Percentiles rank a stretch among this genome's conserved stretches.
phyloP scores from a whole-genome alignment of 2,113 vertebrate species.

The Siniperca chuatsi region DNA sequence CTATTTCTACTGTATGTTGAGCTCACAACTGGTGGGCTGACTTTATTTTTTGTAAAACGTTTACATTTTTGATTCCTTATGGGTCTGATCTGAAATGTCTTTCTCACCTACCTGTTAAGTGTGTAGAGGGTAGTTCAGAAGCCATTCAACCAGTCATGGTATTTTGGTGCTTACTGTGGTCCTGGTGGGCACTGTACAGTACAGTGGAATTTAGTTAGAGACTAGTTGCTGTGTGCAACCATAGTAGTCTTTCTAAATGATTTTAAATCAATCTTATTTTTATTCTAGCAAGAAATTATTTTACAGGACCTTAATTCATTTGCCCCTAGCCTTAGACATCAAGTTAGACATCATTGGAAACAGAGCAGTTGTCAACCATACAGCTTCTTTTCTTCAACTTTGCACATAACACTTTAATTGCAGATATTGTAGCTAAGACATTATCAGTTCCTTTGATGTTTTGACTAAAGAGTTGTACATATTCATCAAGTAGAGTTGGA shows the following conservation, averaged over 20 bases:
- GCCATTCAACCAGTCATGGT: slow-evolving; percentile 58
- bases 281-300: slow-evolving; percentile 45
- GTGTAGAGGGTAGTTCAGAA: slow-evolving; percentile 59
- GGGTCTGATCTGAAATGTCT: slow-evolving; percentile 71
- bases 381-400: slow-evolving; percentile 54
- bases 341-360: slow-evolving; percentile 31
- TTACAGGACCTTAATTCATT: slow-evolving; percentile 22
- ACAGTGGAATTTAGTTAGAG: slow-evolving; percentile 51
- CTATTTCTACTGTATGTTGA: slow-evolving; percentile 86
- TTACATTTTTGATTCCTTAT: slow-evolving; percentile 75
- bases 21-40: slow-evolving; percentile 74
- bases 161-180: slow-evolving; percentile 76
- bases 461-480: slow-evolving; percentile 64
- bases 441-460: slow-evolving; percentile 53
- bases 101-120: slow-evolving; percentile 59
- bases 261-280: slow-evolving; percentile 44
- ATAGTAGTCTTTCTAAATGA: slow-evolving; percentile 58
- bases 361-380: slow-evolving; percentile 29
- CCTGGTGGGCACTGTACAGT: slow-evolving; percentile 61
- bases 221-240: slow-evolving; percentile 54
- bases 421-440: slow-evolving; percentile 73
- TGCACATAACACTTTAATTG: slow-evolving; percentile 84
- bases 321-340: slow-evolving; percentile 23
- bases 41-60: slow-evolving; percentile 79
- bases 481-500: slow-evolving; percentile 45